A percentile compares a stretch with the other conserved stretches of the same genome.
Conservation (phyloP, 37 sponge, comb jelly and placozoan genomes). For the Corticium candelabrum region DNA sequence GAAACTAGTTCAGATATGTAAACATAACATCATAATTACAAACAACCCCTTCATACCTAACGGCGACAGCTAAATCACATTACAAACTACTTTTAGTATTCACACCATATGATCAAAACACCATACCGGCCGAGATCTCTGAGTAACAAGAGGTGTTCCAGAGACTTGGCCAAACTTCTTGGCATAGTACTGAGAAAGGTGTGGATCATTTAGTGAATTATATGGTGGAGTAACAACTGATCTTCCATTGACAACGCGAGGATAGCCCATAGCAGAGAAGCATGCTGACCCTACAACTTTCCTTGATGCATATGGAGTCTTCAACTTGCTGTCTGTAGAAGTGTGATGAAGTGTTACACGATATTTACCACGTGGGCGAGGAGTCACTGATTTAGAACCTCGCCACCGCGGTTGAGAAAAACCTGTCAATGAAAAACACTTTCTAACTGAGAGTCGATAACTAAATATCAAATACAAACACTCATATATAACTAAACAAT, state of each 20-base stretch:
- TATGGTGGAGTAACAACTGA: neutral
- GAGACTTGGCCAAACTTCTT: neutral
- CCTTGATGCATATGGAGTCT: neutral
- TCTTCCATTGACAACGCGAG: neutral
- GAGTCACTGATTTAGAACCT: neutral
- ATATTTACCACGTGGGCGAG: neutral
- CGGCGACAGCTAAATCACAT: too few species aligned
- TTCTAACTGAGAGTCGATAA: too few species aligned
- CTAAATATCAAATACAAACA: too few species aligned
- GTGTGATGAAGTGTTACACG: neutral
- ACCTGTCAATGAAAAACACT: too few species aligned
- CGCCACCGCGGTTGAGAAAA: constrained; percentile 1
- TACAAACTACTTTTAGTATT: too few species aligned
- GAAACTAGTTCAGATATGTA: too few species aligned
- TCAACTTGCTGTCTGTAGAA: neutral
- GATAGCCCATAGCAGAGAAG: neutral
- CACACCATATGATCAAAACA: too few species aligned
- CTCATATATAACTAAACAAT: too few species aligned
- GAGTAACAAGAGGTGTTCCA: too few species aligned
- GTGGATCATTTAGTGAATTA: neutral
- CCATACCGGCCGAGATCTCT: too few species aligned
- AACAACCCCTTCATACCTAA: too few species aligned
- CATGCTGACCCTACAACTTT: neutral
- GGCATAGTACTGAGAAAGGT: neutral
- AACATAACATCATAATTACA: too few species aligned